These are phyloP conservation scores for Eucera pruinosa DNA, from an alignment of 2,888 invertebrate genomes.

Conservation along the genomic window DNA sequence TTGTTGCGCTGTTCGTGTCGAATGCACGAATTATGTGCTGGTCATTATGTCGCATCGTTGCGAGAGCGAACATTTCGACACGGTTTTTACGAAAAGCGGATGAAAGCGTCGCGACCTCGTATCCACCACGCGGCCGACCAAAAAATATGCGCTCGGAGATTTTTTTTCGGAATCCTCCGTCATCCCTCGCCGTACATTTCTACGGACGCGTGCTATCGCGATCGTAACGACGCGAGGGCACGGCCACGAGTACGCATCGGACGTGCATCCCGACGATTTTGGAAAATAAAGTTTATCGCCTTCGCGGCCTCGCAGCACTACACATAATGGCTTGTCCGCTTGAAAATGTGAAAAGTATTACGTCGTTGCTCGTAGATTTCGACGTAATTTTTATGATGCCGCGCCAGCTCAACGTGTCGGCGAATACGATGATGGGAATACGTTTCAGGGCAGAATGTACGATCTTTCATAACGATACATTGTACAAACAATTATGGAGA, in stretches of 20 bases:
- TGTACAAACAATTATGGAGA: conserved; percentile 7
- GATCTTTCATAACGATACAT: conserved; percentile 19
- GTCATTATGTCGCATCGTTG: conserved; percentile 37
- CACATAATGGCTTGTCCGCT: conserved; percentile 66
- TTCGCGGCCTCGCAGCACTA: conserved; percentile 57
- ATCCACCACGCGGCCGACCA: conserved; percentile 14
- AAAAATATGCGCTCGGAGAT: conserved; percentile 61
- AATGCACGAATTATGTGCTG: conserved; percentile 52
- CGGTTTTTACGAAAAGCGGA: conserved; percentile 49
- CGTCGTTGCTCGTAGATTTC: conserved; percentile 61
- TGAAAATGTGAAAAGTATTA: conserved; percentile 67
- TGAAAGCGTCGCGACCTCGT: conserved; percentile 44
- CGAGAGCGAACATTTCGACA: conserved; percentile 49
- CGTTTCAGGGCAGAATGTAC: conserved; percentile 40
- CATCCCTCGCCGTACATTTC: conserved; percentile 70
- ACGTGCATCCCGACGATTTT: conserved; percentile 67
- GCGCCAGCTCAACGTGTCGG: conserved; percentile 56
- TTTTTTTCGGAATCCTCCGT: conserved; percentile 56
- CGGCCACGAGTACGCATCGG: conserved; percentile 55
- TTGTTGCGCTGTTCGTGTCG: conserved; percentile 29
- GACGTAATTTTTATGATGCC: conserved; percentile 70
- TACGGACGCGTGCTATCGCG: conserved; percentile 72
- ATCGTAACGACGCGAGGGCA: conserved; percentile 64
- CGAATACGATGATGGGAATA: conserved; percentile 57
- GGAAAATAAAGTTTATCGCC: conserved; percentile 74